Base-by-base conservation (phyloP, 2,113 vertebrate genomes). In the Spheniscus mendiculus region DNA sequence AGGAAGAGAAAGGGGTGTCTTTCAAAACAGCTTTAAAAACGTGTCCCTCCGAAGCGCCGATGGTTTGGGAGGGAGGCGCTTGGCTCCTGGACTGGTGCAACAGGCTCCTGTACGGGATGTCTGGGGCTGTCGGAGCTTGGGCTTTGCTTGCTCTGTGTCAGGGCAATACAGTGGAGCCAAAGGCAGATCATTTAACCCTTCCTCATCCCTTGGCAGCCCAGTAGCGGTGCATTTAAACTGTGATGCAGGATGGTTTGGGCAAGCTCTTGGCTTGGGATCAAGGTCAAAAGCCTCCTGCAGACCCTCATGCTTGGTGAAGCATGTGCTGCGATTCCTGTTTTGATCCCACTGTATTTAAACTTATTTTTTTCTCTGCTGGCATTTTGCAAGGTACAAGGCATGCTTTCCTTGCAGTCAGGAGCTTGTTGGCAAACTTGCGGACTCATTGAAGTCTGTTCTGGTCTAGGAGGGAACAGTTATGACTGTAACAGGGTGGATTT, bases 391-490 rank as follows among this genome's bases (percentile, higher is more conserved):
- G 47, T 15, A 7, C 7, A 9, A 50, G 47, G 4, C 6, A 7
- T 5, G 25, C 14, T 61, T 49, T 42, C 50, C 56, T 22, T 38
- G 56, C 13, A 42, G 67, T 21, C 47, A 25, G 47, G 47, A 61
- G 17, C 20, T 34, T 36, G 26, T 9, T 38, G 62, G 56, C 26
- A 80, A 65, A 25, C 13, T 14, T 11, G 62, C 34, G n/a, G 12
- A 15, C 38, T 52, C 2, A 0, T 0, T 32, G 26, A 36, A 34
- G 27, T 17, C 32, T n/a, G 8, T 21, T 23, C 11, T 42, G 44
- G 5, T 47, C 50, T 47, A 15, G 38, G 26, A 76, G 19, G 55
- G 44, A 76, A 11, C 3, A 21, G 22, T 14, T 21, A 9, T 11
- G 32, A 20, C 18, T 25, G 1, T 21, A 55, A 34, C 8, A 50